Percentiles rank a stretch among this genome's conserved stretches.
Evolutionary conservation across 2,113 vertebrate genomes (phyloP).

Genomic region (Probosciger aterrimus): DNA sequence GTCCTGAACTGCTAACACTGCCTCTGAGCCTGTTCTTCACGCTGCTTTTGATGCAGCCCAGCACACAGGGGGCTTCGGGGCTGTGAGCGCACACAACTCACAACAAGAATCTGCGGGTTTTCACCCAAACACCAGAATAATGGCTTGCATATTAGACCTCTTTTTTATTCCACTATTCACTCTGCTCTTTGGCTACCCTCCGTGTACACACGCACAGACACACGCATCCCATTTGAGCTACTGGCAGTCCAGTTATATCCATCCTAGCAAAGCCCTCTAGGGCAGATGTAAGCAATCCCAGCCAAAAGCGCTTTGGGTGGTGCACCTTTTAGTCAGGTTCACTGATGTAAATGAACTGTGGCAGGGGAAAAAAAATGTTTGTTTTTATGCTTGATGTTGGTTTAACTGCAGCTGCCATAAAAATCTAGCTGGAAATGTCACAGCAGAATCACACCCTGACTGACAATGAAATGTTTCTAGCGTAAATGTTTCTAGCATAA

Average conservation of each 20-base stretch:
- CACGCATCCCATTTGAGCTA: background rate
- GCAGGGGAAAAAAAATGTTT: background rate
- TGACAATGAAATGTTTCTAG: background rate
- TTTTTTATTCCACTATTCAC: background rate
- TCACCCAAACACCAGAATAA: background rate
- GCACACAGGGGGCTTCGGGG: background rate
- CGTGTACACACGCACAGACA: background rate
- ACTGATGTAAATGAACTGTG: slow-evolving; percentile 17
- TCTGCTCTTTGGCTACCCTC: background rate
- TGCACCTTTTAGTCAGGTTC: background rate
- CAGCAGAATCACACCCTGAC: slow-evolving; percentile 26
- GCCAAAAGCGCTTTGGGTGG: background rate
- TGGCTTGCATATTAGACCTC: background rate
- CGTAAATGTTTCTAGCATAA: background rate
- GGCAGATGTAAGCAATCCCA: background rate
- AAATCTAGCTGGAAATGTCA: slow-evolving; percentile 48
- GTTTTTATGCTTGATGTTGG: slow-evolving; percentile 8
- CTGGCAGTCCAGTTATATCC: background rate
- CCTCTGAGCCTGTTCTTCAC: background rate
- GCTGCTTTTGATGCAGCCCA: background rate
- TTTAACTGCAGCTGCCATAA: slow-evolving; percentile 30
- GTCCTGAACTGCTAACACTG: background rate
- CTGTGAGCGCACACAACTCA: background rate
- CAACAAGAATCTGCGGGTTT: background rate
- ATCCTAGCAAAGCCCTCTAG: background rate